A percentile compares a stretch with the other conserved stretches of the same genome.
Evolutionary conservation across 1,140 invertebrate species (phyloP).

Genomic region (Eriocheir sinensis): DNA sequence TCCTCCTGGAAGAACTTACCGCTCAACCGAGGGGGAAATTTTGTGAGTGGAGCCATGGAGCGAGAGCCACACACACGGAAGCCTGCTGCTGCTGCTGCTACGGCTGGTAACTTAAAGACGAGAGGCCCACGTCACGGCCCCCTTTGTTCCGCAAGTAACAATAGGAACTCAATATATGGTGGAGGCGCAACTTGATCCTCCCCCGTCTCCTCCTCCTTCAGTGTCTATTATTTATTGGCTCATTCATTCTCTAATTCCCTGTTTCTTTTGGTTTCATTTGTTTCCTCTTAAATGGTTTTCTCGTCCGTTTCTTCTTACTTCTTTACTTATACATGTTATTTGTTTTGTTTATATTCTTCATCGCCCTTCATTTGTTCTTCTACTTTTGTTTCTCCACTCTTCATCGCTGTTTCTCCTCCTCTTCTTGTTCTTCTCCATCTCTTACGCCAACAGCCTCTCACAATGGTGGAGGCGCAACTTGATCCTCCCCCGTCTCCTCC

Average conservation of each 20-base stretch:
- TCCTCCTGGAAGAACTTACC: background rate
- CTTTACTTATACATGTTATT: background rate
- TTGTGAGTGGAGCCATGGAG: background rate
- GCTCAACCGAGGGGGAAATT: background rate
- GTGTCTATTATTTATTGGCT: no score
- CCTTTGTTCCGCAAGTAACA: constrained; percentile 23
- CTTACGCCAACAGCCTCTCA: no score
- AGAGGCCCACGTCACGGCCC: background rate
- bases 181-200: background rate
- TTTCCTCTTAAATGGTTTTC: no score
- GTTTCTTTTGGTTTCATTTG: background rate
- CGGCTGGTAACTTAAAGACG: constrained; percentile 2
- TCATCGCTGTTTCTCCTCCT: no score
- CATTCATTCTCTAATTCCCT: no score
- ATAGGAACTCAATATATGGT: constrained; percentile 16
- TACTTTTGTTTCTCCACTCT: no score
- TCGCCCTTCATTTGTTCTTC: background rate
- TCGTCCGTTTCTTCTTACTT: background rate
- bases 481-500: background rate
- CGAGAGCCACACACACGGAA: background rate
- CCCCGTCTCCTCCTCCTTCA: no score
- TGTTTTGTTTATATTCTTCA: no score
- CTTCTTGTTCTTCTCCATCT: no score
- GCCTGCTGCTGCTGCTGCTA: no score
- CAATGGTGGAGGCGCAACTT: no score